Evolutionary conservation across 2,888 invertebrate genomes (phyloP).

Genomic region (Vesta saturnalis): DNA sequence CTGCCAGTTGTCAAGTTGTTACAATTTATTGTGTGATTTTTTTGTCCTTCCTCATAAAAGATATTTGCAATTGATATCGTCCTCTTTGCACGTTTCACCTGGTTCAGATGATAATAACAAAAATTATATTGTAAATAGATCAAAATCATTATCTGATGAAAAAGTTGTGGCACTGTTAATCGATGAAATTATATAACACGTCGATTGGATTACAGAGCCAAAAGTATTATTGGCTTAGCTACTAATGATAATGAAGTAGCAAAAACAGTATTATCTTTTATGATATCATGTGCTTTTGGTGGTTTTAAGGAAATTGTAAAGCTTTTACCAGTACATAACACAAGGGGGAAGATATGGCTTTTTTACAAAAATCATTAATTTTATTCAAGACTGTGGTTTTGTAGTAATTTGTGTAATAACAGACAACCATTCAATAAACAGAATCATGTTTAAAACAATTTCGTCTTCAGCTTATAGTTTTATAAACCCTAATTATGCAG

Average conservation of each 20-base stretch:
- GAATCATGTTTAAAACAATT: no score
- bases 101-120: not conserved
- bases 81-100: not conserved
- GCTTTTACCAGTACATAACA: not conserved
- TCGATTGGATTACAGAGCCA: not conserved
- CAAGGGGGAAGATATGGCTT: not conserved
- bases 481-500: no score
- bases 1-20: not conserved
- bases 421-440: no score
- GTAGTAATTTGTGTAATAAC: not conserved
- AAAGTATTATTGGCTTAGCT: not conserved
- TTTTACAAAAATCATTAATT: not conserved
- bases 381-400: constrained; percentile 4
- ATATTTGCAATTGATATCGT: not conserved
- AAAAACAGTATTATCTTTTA: not conserved
- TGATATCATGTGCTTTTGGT: not conserved
- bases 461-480: no score
- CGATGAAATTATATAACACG: constrained; percentile 1
- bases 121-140: not conserved
- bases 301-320: no score
- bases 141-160: not conserved
- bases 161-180: not conserved
- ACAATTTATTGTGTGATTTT: not conserved
- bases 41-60: not conserved
- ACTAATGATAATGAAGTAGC: no score